phyloP scores from a whole-genome alignment of 1,140 invertebrate species.

The Micrasema longulum region DNA sequence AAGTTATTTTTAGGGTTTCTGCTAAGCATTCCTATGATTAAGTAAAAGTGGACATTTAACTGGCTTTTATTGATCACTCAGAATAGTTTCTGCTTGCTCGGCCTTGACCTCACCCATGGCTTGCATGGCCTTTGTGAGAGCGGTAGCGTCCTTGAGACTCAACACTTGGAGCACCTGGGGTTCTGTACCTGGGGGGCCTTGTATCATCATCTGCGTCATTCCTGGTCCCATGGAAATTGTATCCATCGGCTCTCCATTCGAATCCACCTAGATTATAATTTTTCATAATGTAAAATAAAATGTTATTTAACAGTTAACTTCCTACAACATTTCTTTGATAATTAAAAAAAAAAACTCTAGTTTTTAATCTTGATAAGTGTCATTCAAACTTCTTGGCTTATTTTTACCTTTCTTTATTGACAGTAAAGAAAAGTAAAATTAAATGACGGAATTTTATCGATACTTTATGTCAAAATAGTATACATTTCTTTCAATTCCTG shows the following conservation, averaged over 20 bases:
- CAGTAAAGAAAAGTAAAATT: no score
- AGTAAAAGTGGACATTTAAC: conserved; percentile 12
- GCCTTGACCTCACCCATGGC: conserved; percentile 53
- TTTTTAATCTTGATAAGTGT: background rate
- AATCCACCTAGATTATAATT: conserved; percentile 70
- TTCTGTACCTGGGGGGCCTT: conserved; percentile 75
- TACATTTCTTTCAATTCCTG: no score
- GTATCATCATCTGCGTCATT: conserved; percentile 84
- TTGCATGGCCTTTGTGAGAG: conserved; percentile 81
- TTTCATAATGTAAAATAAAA: no score
- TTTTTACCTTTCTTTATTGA: no score
- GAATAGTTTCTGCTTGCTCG: conserved; percentile 51
- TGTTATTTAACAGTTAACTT: no score
- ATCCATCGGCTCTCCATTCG: conserved; percentile 75
- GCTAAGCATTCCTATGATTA: background rate
- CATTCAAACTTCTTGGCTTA: no score
- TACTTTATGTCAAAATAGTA: no score
- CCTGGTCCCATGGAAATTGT: conserved; percentile 76
- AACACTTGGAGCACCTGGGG: conserved; percentile 85
- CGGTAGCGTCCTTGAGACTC: conserved; percentile 84
- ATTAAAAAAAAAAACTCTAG: no score
- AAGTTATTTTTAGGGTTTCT: background rate
- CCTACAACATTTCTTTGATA: no score
- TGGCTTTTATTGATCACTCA: conserved; percentile 50
- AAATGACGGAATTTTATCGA: no score